Evolutionary conservation across 2,113 vertebrate species (phyloP), one percentile per base, ranked within the genome.

Genomic region (Gymnorhina tibicen): DNA sequence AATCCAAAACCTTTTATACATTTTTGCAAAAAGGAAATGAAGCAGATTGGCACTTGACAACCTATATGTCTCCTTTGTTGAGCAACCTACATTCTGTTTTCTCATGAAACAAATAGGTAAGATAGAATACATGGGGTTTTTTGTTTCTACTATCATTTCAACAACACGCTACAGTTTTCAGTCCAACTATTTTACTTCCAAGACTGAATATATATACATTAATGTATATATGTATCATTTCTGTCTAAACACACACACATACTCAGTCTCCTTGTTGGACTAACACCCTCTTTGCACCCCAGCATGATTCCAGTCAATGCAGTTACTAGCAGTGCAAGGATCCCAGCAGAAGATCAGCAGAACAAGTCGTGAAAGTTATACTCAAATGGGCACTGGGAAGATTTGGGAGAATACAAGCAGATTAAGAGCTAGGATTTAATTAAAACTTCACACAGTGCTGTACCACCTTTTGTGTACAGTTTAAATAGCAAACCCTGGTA

Each of bases 101-200:
- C 46, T 49, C 11, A 33, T 49, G 2, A 83, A 62, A 66, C 4
- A 69, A 62, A 9, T 6, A 85, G 30, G 9, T 55, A 60, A 44
- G 10, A 26, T 2, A 26, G 6, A 41, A 27, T 16, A 50, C 2
- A 30, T 2, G 13, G 24, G 5, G 0, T 13, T 41, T 16, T 63
- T 23, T 53, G 15, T 42, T 64, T 64, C 11, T 53, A 44, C 17
- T 44, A 1, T 28, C 4, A 46, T 55, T 77, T 87, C 41, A 70
- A 41, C 14, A 66, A 55, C 5, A 37, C 72, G 33, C 19, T 67
- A 21, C 37, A 49, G 17, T 69, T 75, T 44, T 73, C 26, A 39
- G 16, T 24, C 18, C n/a, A 53, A 30, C 55, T 46, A 35, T 86
- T 83, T 76, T 64, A 12, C 15, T 64, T 47, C 16, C n/a, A 59